phyloP scores from a whole-genome alignment of 1,140 invertebrate species.

The Argopecten irradians region DNA sequence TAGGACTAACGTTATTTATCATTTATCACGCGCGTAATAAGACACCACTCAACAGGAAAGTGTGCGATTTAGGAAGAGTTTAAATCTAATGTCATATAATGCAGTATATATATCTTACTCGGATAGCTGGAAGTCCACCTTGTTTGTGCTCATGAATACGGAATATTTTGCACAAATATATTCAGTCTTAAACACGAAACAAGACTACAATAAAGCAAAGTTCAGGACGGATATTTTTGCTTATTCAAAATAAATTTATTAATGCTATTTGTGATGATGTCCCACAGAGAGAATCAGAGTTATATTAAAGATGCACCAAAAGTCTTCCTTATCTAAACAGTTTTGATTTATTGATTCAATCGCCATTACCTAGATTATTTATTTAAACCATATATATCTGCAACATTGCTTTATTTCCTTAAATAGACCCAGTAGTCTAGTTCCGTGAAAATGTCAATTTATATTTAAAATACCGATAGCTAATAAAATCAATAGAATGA shows the following conservation, averaged over 20 bases:
- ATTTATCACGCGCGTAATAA: not conserved
- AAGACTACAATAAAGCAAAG: not conserved
- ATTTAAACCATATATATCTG: too few species aligned
- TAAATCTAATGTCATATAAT: constrained; percentile 11
- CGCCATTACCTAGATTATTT: too few species aligned
- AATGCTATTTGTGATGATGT: not conserved
- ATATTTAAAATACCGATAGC: too few species aligned
- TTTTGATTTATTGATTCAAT: too few species aligned
- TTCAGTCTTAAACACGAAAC: not conserved
- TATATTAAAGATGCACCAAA: not conserved
- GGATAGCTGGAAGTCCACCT: not conserved
- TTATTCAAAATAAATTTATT: not conserved
- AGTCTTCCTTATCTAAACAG: not conserved
- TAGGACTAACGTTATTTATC: not conserved
- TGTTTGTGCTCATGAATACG: constrained; percentile 7
- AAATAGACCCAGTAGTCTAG: too few species aligned
- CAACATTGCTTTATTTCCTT: too few species aligned
- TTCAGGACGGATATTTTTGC: not conserved
- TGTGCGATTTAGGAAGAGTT: constrained; percentile 4
- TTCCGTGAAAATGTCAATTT: too few species aligned
- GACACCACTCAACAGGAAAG: not conserved
- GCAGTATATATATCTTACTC: not conserved
- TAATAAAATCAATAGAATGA: too few species aligned
- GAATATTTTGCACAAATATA: not conserved
- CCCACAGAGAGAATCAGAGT: not conserved